Percentiles rank a stretch among this genome's conserved stretches.
These are phyloP conservation scores for Andricus curvator DNA, from an alignment of 2,888 invertebrate genomes.

Conservation along the genomic window DNA sequence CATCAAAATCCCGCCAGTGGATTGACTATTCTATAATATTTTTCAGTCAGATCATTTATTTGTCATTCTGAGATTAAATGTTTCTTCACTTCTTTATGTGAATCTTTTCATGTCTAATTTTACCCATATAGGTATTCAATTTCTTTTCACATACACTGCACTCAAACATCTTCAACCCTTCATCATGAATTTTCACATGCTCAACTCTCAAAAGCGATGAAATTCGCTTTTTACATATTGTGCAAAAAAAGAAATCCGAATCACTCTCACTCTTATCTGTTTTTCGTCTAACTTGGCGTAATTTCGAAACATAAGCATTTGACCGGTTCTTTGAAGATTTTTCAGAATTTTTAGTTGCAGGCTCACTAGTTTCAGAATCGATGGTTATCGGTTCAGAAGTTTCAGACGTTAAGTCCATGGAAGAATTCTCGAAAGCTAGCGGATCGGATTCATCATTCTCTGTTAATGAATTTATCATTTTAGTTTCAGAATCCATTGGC, in stretches of 20 bases:
- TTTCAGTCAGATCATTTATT: background rate
- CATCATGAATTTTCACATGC: background rate
- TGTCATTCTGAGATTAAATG: background rate
- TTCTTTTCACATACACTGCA: background rate
- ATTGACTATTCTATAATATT: background rate
- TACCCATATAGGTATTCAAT: background rate
- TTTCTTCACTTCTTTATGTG: background rate
- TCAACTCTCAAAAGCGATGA: background rate
- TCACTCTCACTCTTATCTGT: no score
- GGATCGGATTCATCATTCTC: background rate
- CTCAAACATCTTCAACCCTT: background rate
- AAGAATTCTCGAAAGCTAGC: background rate
- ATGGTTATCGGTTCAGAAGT: background rate
- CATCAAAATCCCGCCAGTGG: background rate
- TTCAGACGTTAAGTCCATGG: background rate
- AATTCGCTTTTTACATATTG: background rate
- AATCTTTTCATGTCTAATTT: background rate
- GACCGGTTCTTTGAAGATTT: background rate
- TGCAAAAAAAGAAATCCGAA: background rate
- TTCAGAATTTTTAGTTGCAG: background rate
- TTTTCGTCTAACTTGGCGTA: background rate
- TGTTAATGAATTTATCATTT: background rate
- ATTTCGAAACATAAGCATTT: background rate
- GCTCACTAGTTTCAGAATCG: background rate
- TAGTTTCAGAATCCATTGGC: background rate